Evolutionary conservation across 2,888 invertebrate species (phyloP).

Genomic region (Xylophagus ater): DNA sequence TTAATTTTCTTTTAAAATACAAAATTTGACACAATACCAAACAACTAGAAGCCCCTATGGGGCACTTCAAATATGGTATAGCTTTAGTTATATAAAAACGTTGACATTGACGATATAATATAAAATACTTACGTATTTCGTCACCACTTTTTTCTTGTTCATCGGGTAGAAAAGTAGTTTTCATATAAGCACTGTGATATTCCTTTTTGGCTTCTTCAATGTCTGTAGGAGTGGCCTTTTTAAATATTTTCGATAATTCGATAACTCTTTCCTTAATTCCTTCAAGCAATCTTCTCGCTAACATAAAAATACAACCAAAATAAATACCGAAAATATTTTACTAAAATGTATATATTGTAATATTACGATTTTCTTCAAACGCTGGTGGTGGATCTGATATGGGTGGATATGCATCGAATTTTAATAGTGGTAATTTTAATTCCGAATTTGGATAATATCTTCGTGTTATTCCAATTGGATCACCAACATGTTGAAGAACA

Average conservation of each 20-base stretch:
- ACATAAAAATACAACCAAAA: not conserved
- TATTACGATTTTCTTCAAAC: slow-evolving; percentile 30
- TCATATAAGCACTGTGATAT: slow-evolving; percentile 10
- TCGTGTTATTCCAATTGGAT: slow-evolving; percentile 19
- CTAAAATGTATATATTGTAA: not conserved
- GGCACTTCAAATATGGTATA: too few species aligned
- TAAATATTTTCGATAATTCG: slow-evolving; percentile 12
- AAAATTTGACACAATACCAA: too few species aligned
- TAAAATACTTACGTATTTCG: slow-evolving; percentile 7
- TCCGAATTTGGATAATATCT: slow-evolving; percentile 30
- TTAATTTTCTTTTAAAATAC: too few species aligned
- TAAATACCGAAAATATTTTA: slow-evolving; percentile 1
- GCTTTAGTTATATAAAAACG: too few species aligned
- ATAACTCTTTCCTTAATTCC: slow-evolving; percentile 10
- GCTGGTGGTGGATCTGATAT: slow-evolving; percentile 29
- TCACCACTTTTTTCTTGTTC: slow-evolving; percentile 5
- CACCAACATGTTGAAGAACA: slow-evolving; percentile 30
- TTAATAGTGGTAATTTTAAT: slow-evolving; percentile 32
- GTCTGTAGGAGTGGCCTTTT: slow-evolving; percentile 3
- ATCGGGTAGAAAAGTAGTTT: not conserved
- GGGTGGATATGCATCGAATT: slow-evolving; percentile 30
- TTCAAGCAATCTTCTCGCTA: slow-evolving; percentile 15
- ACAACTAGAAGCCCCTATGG: too few species aligned
- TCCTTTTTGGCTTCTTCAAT: slow-evolving; percentile 2
- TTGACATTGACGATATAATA: too few species aligned